Conservation (phyloP, 1,140 invertebrate species). For the Orius laevigatus region DNA sequence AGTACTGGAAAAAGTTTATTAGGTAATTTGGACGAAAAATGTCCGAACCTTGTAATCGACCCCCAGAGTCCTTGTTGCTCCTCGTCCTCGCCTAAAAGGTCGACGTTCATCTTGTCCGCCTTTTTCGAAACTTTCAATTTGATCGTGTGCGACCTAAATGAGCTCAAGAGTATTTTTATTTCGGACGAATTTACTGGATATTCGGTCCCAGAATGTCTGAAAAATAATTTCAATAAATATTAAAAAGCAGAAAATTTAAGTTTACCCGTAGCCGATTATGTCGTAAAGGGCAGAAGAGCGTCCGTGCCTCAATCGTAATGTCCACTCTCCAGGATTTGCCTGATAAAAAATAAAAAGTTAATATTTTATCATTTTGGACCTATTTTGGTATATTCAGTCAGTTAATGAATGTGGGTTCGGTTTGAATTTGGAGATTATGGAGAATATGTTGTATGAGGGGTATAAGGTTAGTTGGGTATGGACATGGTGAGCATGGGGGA, state of each 20-base stretch:
- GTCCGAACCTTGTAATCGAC: conserved; percentile 69
- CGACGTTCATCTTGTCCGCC: conserved; percentile 65
- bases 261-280: conserved; percentile 43
- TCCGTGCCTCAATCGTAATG: conserved; percentile 70
- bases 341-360: conserved; percentile 7
- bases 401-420: too few species aligned
- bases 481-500: too few species aligned
- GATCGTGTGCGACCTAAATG: conserved; percentile 76
- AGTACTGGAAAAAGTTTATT: conserved; percentile 29
- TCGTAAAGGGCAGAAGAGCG: conserved; percentile 88
- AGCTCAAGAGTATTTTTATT: conserved; percentile 74
- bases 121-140: conserved; percentile 84
- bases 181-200: conserved; percentile 35
- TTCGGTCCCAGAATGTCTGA: conserved; percentile 58
- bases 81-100: conserved; percentile 67
- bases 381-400: too few species aligned
- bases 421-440: too few species aligned
- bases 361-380: too few species aligned
- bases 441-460: too few species aligned
- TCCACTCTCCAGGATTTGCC: conserved; percentile 93
- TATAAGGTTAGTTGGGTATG: too few species aligned
- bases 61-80: conserved; percentile 70
- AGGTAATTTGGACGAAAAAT: neutral
- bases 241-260: too few species aligned
- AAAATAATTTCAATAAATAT: too few species aligned